Evolutionary conservation across 2,113 vertebrate genomes (phyloP).

Genomic region (Taxidea taxus): DNA sequence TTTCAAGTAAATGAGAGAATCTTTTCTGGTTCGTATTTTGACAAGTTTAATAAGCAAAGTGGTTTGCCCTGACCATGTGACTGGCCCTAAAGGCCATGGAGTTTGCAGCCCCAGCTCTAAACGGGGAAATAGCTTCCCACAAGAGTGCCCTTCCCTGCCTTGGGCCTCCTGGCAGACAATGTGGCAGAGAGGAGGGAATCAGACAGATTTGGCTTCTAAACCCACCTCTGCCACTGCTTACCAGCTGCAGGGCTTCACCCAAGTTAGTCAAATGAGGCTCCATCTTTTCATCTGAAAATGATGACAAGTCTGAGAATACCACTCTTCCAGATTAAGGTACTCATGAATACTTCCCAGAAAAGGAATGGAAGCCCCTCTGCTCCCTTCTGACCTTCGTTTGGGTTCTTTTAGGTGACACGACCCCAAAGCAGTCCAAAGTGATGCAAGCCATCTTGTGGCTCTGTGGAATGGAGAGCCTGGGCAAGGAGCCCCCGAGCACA

Average conservation of each 20-base stretch:
- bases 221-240: not conserved
- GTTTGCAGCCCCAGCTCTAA: not conserved
- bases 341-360: not conserved
- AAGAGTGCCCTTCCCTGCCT: not conserved
- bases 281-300: not conserved
- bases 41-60: not conserved
- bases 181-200: not conserved
- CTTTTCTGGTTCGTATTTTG: not conserved
- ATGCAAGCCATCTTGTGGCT: constrained; percentile 88
- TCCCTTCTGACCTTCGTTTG: not conserved
- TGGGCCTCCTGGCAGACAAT: not conserved
- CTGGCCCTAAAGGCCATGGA: not conserved
- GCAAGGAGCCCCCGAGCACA: not conserved
- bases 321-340: not conserved
- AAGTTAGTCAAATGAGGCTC: not conserved
- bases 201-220: not conserved
- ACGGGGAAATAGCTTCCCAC: not conserved
- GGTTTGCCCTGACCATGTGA: not conserved
- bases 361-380: not conserved
- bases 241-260: not conserved
- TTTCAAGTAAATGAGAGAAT: not conserved
- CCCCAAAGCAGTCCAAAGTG: constrained; percentile 79
- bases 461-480: constrained; percentile 89
- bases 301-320: not conserved
- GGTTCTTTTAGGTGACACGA: constrained; percentile 40